Evolutionary conservation across 2,113 vertebrate genomes (phyloP).

Genomic region (Engraulis encrasicolus): DNA sequence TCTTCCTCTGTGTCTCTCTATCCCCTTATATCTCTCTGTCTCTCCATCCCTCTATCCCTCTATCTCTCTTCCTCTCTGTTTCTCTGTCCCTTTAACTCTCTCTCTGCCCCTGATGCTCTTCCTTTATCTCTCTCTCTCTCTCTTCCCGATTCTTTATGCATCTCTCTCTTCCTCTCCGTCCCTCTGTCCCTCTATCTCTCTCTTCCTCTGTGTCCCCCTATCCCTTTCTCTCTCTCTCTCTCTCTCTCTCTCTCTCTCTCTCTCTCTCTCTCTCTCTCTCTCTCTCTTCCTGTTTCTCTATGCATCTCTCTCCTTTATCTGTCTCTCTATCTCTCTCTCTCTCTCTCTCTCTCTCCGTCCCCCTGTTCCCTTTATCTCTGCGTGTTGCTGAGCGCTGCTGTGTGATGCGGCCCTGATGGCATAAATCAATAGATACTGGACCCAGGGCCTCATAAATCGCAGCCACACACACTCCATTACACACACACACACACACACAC

Average conservation of each 20-base stretch:
- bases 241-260: background rate
- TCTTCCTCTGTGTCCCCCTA: background rate
- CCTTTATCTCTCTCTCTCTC: too few species aligned
- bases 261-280: background rate
- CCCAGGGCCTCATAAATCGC: background rate
- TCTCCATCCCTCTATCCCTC: too few species aligned
- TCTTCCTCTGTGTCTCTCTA: too few species aligned
- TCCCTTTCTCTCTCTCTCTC: background rate
- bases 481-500: too few species aligned
- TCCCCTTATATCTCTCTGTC: too few species aligned
- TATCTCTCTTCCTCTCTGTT: too few species aligned
- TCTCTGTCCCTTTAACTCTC: too few species aligned
- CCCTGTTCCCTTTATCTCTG: background rate
- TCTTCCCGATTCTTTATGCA: background rate
- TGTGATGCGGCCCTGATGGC: background rate
- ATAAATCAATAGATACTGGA: constrained; percentile 4
- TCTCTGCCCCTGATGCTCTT: too few species aligned
- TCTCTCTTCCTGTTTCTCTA: background rate
- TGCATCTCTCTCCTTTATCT: background rate
- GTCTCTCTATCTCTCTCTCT: background rate
- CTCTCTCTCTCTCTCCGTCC: background rate
- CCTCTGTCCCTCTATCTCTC: background rate
- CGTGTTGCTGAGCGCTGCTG: background rate
- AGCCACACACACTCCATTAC: too few species aligned
- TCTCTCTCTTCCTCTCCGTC: background rate